phyloP scores from a whole-genome alignment of 2,797 vertebrate genomes.

The Gymnodraco acuticeps region DNA sequence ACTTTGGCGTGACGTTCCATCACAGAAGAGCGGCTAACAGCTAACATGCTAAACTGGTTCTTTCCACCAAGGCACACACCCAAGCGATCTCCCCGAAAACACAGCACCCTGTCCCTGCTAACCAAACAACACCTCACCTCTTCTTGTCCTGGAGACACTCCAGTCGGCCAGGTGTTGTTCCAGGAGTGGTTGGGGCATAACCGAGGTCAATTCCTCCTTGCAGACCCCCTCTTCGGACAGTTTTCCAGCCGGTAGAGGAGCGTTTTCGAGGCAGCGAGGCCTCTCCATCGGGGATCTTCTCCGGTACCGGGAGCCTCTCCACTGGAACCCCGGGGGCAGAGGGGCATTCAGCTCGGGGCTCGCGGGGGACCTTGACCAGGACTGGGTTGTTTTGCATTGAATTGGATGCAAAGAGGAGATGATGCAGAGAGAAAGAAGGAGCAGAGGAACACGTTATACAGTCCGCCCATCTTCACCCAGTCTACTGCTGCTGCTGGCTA shows the following conservation, averaged over 20 bases:
- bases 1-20: conserved; percentile 55
- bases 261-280: conserved; percentile 79
- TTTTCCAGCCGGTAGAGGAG: conserved; percentile 89
- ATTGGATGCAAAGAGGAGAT: conserved; percentile 63
- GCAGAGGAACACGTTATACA: conserved; percentile 93
- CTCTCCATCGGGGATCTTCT: conserved; percentile 69
- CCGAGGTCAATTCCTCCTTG: conserved; percentile 92
- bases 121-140: conserved; percentile 81
- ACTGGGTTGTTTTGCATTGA: conserved; percentile 28
- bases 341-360: conserved; percentile 41
- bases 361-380: conserved; percentile 2
- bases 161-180: conserved; percentile 95
- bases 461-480: conserved; percentile 94
- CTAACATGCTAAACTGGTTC: conserved; percentile 48
- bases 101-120: not conserved
- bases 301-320: conserved; percentile 49
- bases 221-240: conserved; percentile 95
- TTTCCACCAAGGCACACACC: conserved; percentile 70
- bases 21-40: conserved; percentile 1
- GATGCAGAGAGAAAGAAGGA: conserved; percentile 83
- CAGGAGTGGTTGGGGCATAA: conserved; percentile 95
- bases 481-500: conserved; percentile 45
- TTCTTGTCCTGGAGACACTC: conserved; percentile 96
- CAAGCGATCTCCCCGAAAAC: conserved; percentile 25
- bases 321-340: conserved; percentile 56